phyloP scores from a whole-genome alignment of 1,140 invertebrate species.

The Cardiocondyla obscurior region DNA sequence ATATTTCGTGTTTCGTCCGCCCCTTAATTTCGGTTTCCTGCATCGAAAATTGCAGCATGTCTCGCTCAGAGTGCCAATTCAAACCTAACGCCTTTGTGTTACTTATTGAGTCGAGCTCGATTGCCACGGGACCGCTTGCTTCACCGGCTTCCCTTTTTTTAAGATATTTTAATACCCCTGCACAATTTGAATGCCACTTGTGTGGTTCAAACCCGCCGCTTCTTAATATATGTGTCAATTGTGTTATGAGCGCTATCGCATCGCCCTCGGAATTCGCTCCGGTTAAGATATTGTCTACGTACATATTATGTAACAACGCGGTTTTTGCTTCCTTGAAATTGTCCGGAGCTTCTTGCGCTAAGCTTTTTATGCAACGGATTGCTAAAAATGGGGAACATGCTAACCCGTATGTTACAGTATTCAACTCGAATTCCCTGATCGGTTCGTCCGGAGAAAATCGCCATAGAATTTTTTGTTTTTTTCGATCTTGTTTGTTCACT shows the following conservation, averaged over 20 bases:
- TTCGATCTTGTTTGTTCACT: background rate
- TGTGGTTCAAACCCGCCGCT: background rate
- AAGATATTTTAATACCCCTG: too few species aligned
- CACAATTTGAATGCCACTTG: background rate
- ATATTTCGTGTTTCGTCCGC: background rate
- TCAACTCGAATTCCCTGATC: conserved; percentile 69
- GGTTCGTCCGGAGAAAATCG: background rate
- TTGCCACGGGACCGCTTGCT: too few species aligned
- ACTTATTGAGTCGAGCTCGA: background rate
- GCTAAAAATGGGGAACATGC: conserved; percentile 59
- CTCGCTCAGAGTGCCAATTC: background rate
- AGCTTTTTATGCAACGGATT: conserved; percentile 4
- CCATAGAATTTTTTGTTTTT: background rate
- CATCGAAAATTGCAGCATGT: background rate
- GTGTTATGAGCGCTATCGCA: background rate
- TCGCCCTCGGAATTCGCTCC: background rate
- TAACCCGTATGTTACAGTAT: conserved; percentile 76
- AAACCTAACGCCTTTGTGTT: background rate
- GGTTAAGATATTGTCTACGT: background rate
- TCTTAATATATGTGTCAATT: background rate
- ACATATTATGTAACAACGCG: too few species aligned
- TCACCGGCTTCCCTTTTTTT: too few species aligned
- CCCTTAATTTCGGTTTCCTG: too few species aligned
- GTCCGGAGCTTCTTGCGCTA: too few species aligned
- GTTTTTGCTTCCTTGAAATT: too few species aligned